Evolutionary conservation across 2,797 vertebrate genomes (phyloP), one percentile per base, ranked within the genome.

Genomic region (Triplophysa yarkandensis): DNA sequence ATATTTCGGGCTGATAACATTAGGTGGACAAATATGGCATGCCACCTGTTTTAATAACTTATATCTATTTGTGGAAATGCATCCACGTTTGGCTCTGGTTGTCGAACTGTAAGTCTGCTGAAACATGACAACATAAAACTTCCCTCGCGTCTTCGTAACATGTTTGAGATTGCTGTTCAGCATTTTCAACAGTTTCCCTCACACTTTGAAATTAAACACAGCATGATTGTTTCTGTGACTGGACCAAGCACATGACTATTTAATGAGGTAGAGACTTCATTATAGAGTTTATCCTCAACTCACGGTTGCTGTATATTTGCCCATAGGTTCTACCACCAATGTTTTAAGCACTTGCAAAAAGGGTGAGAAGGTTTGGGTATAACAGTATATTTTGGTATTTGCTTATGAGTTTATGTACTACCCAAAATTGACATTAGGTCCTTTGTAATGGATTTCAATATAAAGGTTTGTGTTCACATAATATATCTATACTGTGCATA

Each of bases 341-440:
- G 23, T 50, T 50, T 50, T 7, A 48, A 9, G 19, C 23, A n/a
- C n/a, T 55, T 23, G 68, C 30, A 76, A 30, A 58, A 58, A 30
- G 13, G 21, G 17, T 41, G 39, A 13, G 13, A 30, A 30, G 30
- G 6, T 3, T 30, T 30, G 30, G 6, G 30, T 3, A 30, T 30
- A 30, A 30, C 30, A 30, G 30, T 30, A n/a, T n/a, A n/a, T n/a
- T n/a, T n/a, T n/a, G n/a, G n/a, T n/a, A n/a, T n/a, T n/a, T n/a
- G n/a, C n/a, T n/a, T n/a, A n/a, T n/a, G n/a, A n/a, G n/a, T n/a
- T n/a, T n/a, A n/a, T n/a, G 36, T 39, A 8, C 7, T 28, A 36
- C 63, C 55, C 5, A 16, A 54, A 9, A 19, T 13, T 8, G 7
- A n/a, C n/a, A n/a, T n/a, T n/a, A n/a, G n/a, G n/a, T n/a, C n/a